Evolutionary conservation across 2,797 vertebrate genomes (phyloP), one percentile per base, ranked within the genome.

Genomic region (Euthynnus affinis): DNA sequence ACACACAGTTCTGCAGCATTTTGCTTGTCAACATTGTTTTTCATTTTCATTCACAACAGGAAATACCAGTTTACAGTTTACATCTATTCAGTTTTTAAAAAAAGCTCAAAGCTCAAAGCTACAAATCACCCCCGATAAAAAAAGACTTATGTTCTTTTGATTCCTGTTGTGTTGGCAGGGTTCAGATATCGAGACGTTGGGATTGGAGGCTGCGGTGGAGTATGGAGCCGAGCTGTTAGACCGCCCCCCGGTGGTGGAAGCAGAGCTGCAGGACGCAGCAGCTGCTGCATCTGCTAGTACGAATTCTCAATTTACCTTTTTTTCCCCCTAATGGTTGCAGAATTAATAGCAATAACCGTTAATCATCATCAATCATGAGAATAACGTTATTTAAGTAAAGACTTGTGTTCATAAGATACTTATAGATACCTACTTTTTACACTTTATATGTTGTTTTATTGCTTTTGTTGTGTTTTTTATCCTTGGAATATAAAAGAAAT

Each of bases 151-250:
- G 32, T 34, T 34, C 40, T 42, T 32, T 32, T 32, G 29, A 32
- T 25, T 29, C 46, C 18, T 14, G 1, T 44, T 76, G n/a, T 84
- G 22, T 87, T 87, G 63, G 3, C 68, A 99, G 98, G 97, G 98
- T 71, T 99, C 97, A 57, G 97, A 99, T 80, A 94, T 96, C 17
- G 98, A 99, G 93, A 94, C 95, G 0, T 84, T 97, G 82, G 95
- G 89, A 53, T 89, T 92, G 2, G 97, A 98, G 74, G 93, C 86
- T 59, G 82, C 89, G 6, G 93, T 72, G 57, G 89, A 94, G n/a
- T 89, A 89, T 55, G 95, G 78, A 46, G 70, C 48, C 0, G 95
- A 94, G 48, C 83, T 89, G 27, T 85, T 88, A 18, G 93, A 94
- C 77, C 83, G 81, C 55, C 83, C 90, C 53, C 80, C 89, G 74